phyloP scores from a whole-genome alignment of 2,888 invertebrate genomes.

The Meandrusa payeni region DNA sequence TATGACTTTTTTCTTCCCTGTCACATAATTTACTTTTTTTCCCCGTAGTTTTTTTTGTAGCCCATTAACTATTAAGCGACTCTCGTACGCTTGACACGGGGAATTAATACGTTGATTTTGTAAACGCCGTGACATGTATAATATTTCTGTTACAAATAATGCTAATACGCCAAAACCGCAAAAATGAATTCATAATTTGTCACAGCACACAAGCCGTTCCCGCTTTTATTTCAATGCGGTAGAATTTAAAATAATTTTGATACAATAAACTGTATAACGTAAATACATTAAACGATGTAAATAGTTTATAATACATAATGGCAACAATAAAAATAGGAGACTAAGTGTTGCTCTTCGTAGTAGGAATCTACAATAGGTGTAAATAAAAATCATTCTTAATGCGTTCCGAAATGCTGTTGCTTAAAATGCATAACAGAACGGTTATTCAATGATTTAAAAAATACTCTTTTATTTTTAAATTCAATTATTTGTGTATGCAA shows the following conservation, averaged over 20 bases:
- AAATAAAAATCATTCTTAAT: conserved; percentile 15
- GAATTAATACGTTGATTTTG: conserved; percentile 63
- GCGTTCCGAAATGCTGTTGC: neutral
- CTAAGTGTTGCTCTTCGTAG: conserved; percentile 6
- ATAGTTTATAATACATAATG: conserved; percentile 11
- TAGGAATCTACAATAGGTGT: neutral
- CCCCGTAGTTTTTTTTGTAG: conserved; percentile 47
- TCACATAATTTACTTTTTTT: conserved; percentile 73
- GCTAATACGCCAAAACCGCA: conserved; percentile 24
- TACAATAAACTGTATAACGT: neutral
- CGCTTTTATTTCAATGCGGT: conserved; percentile 4
- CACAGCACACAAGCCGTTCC: conserved; percentile 1
- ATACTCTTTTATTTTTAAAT: no score
- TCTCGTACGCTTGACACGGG: conserved; percentile 56
- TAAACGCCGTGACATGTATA: conserved; percentile 43
- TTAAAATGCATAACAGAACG: no score
- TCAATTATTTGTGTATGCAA: no score
- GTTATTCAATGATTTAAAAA: no score
- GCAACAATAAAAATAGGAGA: conserved; percentile 19
- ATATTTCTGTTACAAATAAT: conserved; percentile 28
- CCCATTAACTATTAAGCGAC: conserved; percentile 76
- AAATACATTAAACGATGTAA: neutral
- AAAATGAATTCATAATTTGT: conserved; percentile 28
- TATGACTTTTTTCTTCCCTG: conserved; percentile 67
- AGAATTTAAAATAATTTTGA: neutral